These are phyloP conservation scores for Rhinatrema bivittatum DNA, from an alignment of 2,797 vertebrate species.

Conservation along the genomic window DNA sequence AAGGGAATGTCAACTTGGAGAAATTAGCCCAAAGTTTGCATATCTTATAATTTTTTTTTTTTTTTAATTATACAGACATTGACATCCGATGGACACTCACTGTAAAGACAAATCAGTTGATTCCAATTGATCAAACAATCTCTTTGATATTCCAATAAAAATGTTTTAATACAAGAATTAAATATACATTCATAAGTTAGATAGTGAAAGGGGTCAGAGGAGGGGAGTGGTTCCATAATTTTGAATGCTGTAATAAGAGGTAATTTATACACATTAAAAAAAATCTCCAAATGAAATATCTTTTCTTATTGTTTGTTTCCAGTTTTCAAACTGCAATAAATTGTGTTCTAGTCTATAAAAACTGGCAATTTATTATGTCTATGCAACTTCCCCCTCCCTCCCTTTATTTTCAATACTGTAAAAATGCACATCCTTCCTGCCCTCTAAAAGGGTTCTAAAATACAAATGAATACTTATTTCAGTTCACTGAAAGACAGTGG, in stretches of 20 bases:
- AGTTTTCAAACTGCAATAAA: too few species aligned
- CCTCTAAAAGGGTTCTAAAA: too few species aligned
- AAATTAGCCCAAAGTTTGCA: neutral
- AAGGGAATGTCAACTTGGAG: neutral
- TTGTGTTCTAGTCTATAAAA: too few species aligned
- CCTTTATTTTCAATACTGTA: too few species aligned
- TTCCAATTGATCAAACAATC: neutral
- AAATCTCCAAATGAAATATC: slow-evolving; percentile 5
- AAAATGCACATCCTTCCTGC: too few species aligned
- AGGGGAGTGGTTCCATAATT: slow-evolving; percentile 6
- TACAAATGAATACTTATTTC: too few species aligned
- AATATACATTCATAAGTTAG: slow-evolving; percentile 3
- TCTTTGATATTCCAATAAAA: slow-evolving; percentile 5
- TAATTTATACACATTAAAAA: neutral
- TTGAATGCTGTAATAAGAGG: slow-evolving; percentile 3
- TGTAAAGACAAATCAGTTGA: slow-evolving; percentile 9
- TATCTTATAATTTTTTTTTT: too few species aligned
- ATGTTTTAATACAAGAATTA: too few species aligned
- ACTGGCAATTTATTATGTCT: too few species aligned
- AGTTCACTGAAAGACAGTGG: slow-evolving; percentile 47
- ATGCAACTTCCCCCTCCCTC: too few species aligned
- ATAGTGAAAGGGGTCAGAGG: too few species aligned
- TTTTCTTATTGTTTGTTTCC: too few species aligned
- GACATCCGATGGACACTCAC: slow-evolving; percentile 7
- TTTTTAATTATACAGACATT: slow-evolving; percentile 1